Evolutionary conservation across 2,888 invertebrate genomes (phyloP).

Genomic region (Belgica antarctica): DNA sequence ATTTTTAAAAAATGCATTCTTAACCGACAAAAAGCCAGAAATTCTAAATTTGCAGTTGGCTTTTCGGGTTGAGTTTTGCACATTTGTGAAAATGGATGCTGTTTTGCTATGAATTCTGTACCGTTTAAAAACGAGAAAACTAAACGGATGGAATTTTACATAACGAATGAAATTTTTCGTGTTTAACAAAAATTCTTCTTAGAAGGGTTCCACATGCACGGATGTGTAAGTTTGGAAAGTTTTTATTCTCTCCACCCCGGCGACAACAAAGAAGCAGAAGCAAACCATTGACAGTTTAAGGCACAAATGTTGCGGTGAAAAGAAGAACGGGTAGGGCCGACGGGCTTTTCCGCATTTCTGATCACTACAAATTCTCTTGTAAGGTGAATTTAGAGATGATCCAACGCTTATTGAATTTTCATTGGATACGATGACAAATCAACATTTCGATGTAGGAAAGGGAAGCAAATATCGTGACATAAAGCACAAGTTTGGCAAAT

Average conservation of each 20-base stretch:
- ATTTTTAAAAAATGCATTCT: not conserved
- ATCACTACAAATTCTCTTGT: constrained; percentile 26
- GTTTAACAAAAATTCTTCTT: no score
- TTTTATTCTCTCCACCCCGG: not conserved
- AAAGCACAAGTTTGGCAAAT: no score
- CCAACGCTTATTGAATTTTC: not conserved
- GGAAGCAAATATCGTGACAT: no score
- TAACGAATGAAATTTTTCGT: not conserved
- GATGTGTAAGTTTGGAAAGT: not conserved
- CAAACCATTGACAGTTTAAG: constrained; percentile 6
- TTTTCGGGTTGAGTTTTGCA: not conserved
- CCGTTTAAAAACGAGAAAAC: no score
- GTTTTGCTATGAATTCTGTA: not conserved
- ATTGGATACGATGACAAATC: not conserved
- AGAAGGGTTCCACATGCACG: constrained; percentile 7
- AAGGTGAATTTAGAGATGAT: constrained; percentile 26
- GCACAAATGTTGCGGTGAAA: not conserved
- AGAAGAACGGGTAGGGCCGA: no score
- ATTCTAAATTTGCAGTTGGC: not conserved
- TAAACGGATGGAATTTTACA: no score
- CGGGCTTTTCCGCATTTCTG: constrained; percentile 30
- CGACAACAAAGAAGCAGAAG: not conserved
- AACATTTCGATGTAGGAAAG: no score
- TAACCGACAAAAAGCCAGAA: not conserved
- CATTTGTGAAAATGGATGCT: not conserved